Evolutionary conservation across 2,113 vertebrate species (phyloP).

Genomic region (Parus major): DNA sequence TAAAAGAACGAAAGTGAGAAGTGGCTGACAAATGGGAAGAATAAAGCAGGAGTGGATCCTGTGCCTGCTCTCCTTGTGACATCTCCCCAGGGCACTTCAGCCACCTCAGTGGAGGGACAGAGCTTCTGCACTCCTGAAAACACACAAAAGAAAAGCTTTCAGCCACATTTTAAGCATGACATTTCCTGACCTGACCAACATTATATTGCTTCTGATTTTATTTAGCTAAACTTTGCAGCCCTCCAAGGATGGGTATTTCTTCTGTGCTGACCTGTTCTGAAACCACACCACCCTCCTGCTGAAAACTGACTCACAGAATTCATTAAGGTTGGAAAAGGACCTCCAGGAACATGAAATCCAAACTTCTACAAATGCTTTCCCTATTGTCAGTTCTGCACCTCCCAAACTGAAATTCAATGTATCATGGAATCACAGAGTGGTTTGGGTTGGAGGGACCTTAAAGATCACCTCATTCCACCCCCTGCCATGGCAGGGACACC

Average conservation of each 20-base stretch:
- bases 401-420: not conserved
- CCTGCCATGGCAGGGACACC: not conserved
- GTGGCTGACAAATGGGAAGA: not conserved
- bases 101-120: not conserved
- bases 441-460: not conserved
- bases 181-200: not conserved
- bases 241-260: not conserved
- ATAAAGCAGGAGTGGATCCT: not conserved
- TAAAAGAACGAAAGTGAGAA: not conserved
- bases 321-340: not conserved
- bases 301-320: not conserved
- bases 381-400: not conserved
- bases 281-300: not conserved
- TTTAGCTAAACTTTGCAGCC: not conserved
- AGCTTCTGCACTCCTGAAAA: not conserved
- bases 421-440: not conserved
- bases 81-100: not conserved
- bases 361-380: not conserved
- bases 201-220: not conserved
- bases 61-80: not conserved
- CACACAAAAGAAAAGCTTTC: not conserved
- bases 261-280: not conserved
- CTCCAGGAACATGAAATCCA: not conserved
- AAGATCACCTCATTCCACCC: not conserved
- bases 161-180: not conserved